Base-by-base conservation (phyloP, 2,797 vertebrate genomes). In the Microctenopoma lineatum region DNA sequence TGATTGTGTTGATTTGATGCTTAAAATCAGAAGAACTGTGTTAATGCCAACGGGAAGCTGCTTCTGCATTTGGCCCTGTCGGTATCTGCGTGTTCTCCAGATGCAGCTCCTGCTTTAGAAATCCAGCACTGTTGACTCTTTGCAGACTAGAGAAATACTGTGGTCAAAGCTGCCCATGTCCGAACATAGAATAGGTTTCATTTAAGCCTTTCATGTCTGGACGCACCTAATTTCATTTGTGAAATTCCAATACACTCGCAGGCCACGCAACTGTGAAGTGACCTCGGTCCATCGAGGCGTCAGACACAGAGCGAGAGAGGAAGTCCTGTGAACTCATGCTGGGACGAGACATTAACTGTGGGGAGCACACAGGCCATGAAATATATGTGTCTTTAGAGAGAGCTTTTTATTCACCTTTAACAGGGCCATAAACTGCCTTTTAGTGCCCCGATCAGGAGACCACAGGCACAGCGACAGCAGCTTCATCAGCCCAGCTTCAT, bases 371-470 rank as follows among this genome's bases (percentile, higher is more conserved):
- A 82, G 64, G 66, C 81, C 65, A 46, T 92, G 85, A 93, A 92
- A 90, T 88, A 81, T 68, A 67, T 76, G 58, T 63, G 84, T 89
- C 81, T 84, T 81, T 70, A 73, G 75, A 86, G 78, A 74, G 61
- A 53, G 54, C 52, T 77, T 84, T 88, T 90, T 87, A 87, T 89
- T 88, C 38, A 8, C 59, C 60, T 91, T 89, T 92, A 90, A 92
- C 80, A 45, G 83, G 84, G 59, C 86, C 75, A 79, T 93, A 91
- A 94, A 91, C 59, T 12, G 45, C 64, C 63, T 73, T 65, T 83
- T 69, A 75, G 63, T 48, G 56, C 50, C 52, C 58, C 42, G 74
- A 88, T 81, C 66, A 66, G 76, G 38, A 78, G 80, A 85, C 81
- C 84, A 85, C 87, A 82, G 71, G 82, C 80, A 16, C 81, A 52